phyloP scores from a whole-genome alignment of 1,140 invertebrate species.

The Gonioctena quinquepunctata region DNA sequence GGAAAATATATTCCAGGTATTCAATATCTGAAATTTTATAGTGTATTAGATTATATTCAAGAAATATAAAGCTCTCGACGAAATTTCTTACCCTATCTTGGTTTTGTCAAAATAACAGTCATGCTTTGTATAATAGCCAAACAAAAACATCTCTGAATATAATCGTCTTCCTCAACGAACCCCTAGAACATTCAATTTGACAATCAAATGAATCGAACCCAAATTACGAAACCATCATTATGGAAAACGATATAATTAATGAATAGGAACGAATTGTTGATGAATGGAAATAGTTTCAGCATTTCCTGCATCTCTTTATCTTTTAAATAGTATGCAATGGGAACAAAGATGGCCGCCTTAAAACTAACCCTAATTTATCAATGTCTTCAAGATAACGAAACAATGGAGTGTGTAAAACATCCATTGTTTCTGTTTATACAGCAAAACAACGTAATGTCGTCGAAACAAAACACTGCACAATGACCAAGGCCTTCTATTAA shows the following conservation, averaged over 20 bases:
- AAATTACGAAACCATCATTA: background rate
- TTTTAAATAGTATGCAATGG: constrained; percentile 34
- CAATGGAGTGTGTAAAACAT: constrained; percentile 56
- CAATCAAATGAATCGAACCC: background rate
- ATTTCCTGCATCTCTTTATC: constrained; percentile 25
- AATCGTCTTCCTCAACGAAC: background rate
- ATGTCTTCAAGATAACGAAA: constrained; percentile 57
- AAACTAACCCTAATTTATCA: constrained; percentile 57
- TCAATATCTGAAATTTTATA: no score
- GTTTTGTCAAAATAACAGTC: no score
- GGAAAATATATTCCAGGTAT: no score
- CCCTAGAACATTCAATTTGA: background rate
- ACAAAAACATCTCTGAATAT: background rate
- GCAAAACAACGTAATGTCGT: constrained; percentile 51
- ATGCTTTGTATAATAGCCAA: background rate
- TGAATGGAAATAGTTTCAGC: constrained; percentile 22
- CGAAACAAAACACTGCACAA: constrained; percentile 46
- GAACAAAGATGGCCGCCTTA: constrained; percentile 54
- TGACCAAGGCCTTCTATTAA: constrained; percentile 48
- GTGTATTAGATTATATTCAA: no score
- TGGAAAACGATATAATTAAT: constrained; percentile 19
- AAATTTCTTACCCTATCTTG: no score
- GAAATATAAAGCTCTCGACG: no score
- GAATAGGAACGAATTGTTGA: constrained; percentile 18
- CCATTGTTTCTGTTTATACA: constrained; percentile 51